Percentiles rank a stretch among this genome's conserved stretches.
These are phyloP conservation scores for Frieseomelitta varia DNA, from an alignment of 1,140 invertebrate species.

Conservation along the genomic window DNA sequence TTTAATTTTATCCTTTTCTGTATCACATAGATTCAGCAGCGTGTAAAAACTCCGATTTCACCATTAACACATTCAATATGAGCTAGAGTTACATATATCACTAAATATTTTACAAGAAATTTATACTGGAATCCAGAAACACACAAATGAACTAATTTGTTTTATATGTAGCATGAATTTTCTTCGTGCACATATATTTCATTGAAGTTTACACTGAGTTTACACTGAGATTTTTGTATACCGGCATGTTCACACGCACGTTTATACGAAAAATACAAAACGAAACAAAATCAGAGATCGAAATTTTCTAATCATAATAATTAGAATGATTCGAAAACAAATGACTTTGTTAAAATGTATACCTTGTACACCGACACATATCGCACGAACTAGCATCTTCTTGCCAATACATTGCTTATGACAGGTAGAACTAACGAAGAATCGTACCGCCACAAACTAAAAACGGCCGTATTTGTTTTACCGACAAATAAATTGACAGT, in stretches of 20 bases:
- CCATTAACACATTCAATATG: too few species aligned
- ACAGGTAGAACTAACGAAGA: too few species aligned
- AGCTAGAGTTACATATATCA: neutral
- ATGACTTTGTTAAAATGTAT: conserved; percentile 33
- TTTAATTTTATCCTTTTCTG: too few species aligned
- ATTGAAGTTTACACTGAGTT: neutral
- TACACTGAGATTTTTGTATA: neutral
- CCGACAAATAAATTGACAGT: neutral
- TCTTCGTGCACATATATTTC: neutral
- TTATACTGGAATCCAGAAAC: neutral
- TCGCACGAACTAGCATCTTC: conserved; percentile 71
- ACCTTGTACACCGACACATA: conserved; percentile 77
- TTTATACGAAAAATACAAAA: neutral
- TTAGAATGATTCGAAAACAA: neutral
- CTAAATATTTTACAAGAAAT: neutral
- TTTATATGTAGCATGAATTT: neutral
- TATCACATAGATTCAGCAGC: too few species aligned
- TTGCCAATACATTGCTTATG: conserved; percentile 68
- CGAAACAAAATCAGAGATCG: neutral
- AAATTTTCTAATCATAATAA: too few species aligned
- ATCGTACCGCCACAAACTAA: rapidly evolving
- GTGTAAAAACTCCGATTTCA: too few species aligned
- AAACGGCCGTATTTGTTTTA: neutral
- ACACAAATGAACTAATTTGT: too few species aligned
- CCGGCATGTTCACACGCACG: neutral